These are phyloP conservation scores for Periophthalmus magnuspinnatus DNA, from an alignment of 2,797 vertebrate species.

Conservation along the genomic window DNA sequence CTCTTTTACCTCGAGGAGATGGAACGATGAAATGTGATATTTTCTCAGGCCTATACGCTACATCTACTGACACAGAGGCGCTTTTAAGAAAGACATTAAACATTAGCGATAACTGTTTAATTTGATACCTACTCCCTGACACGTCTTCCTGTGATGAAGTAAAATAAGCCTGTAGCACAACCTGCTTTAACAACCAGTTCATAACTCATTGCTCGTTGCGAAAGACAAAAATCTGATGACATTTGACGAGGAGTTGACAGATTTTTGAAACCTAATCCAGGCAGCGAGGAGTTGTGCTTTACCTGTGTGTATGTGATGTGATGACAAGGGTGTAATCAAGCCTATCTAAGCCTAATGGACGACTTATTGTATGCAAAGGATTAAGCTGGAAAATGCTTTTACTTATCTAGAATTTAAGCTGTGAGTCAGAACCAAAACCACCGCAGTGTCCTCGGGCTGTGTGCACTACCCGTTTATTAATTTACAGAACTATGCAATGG, in stretches of 20 bases:
- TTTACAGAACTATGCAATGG: not conserved
- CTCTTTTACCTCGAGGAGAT: conserved; percentile 14
- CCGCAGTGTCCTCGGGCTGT: conserved; percentile 17
- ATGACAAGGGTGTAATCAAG: conserved; percentile 55
- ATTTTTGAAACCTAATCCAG: conserved; percentile 40
- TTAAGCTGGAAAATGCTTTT: conserved; percentile 60
- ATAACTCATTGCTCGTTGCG: conserved; percentile 31
- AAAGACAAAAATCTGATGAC: conserved; percentile 24
- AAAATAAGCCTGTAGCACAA: conserved; percentile 43
- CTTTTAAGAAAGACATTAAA: conserved; percentile 28
- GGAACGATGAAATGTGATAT: conserved; percentile 5
- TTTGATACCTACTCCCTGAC: conserved; percentile 48
- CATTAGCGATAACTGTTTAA: conserved; percentile 54
- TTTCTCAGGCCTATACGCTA: conserved; percentile 25
- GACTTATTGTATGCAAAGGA: conserved; percentile 58
- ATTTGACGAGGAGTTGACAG: conserved; percentile 40
- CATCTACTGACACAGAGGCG: not conserved
- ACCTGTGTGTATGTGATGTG: conserved; percentile 33
- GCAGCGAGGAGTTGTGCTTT: conserved; percentile 24
- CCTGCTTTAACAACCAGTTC: conserved; percentile 50
- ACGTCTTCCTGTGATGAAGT: conserved; percentile 26
- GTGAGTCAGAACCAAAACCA: conserved; percentile 15
- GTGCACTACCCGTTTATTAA: conserved; percentile 41
- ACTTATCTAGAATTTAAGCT: conserved; percentile 58
- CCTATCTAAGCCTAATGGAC: conserved; percentile 58